Evolutionary conservation across 2,888 invertebrate genomes (phyloP), one percentile per base, ranked within the genome.

Genomic region (Drosophila borealis): DNA sequence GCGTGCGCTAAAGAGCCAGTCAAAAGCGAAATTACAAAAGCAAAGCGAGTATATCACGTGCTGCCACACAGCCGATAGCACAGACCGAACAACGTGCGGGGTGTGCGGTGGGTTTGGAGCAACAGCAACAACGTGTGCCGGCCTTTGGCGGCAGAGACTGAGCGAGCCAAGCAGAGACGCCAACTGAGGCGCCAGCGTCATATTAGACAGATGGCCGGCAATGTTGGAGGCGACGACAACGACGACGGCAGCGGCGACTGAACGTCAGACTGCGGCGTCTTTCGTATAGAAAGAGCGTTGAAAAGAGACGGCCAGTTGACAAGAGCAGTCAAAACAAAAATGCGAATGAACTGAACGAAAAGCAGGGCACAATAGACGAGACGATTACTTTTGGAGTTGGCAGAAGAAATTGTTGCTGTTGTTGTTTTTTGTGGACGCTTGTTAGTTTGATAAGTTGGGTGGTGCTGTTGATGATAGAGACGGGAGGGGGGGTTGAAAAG

Each of bases 41-140:
- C 89, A 84, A 88, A 78, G 70, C 88, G 82, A 85, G 86, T 79
- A 88, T 88, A 84, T 84, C 84, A 84, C 84, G 84, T 84, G 84
- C 83, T 89, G 80, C 71, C 46, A 39, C 56, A 72, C 70, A 78
- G 70, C 46, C 64, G 70, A 69, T 60, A 57, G 59, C 36, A 59
- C 49, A 51, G 44, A 29, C 36, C 36, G 21, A 21, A 17, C 44
- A 41, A 21, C 37, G 34, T 14, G 36, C 44, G 36, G 41, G 37
- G 36, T 25, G 39, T 64, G 60, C 55, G 53, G 51, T 41, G 45
- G 68, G 63, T 13, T 44, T 55, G 36, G 55, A 56, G 63, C 68
- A 73, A 50, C 57, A 70, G 57, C 66, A 77, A 76, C 71, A 80
- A 62, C 80, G 68, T 63, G 63, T 88, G 89, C 86, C 84, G 89